Evolutionary conservation across 2,113 vertebrate species (phyloP).

Genomic region (Notarius quadriscutis): DNA sequence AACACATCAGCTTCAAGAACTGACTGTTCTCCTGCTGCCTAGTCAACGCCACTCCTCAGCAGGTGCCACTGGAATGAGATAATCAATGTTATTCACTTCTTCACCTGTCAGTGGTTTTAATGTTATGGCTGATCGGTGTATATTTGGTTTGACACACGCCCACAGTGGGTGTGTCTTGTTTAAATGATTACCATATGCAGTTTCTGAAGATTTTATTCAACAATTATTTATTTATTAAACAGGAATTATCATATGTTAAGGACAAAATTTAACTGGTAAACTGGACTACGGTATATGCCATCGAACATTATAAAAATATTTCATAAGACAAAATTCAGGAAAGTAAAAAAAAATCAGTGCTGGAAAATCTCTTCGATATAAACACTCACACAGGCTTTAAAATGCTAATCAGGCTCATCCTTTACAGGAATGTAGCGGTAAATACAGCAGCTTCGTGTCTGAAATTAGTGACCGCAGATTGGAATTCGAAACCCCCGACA

Average conservation of each 20-base stretch:
- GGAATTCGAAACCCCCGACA: too few species aligned
- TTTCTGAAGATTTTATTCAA: background rate
- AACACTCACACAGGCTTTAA: background rate
- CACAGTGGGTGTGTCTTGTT: background rate
- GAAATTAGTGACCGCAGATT: background rate
- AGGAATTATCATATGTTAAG: background rate
- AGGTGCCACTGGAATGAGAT: too few species aligned
- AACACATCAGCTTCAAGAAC: too few species aligned
- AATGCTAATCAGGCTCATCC: background rate
- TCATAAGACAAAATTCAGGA: background rate
- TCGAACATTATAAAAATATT: background rate
- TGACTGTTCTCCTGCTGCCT: too few species aligned
- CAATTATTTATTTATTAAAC: background rate
- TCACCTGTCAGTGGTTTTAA: too few species aligned
- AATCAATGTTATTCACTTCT: too few species aligned
- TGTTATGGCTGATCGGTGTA: background rate
- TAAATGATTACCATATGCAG: background rate
- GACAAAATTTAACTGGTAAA: background rate
- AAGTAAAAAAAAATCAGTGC: background rate
- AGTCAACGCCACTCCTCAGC: too few species aligned
- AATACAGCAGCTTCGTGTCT: background rate
- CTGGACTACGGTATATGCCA: background rate
- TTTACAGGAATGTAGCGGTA: conserved; percentile 1
- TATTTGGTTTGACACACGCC: background rate
- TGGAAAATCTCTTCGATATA: background rate